Conservation (phyloP, 2,888 invertebrate genomes). For the Muschampia plurimacula region DNA sequence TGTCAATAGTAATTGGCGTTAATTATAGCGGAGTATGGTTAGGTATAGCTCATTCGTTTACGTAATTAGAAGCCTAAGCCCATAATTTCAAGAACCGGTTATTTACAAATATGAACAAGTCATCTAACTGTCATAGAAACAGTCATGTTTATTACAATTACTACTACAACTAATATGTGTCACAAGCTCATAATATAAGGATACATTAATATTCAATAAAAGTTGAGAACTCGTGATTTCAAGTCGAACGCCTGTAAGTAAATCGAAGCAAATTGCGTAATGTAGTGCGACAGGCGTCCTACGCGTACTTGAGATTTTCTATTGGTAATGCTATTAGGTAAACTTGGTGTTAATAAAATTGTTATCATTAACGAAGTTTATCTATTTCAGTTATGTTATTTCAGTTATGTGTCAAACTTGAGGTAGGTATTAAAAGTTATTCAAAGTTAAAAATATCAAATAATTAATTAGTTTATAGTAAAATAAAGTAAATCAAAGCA, state of each 20-base stretch:
- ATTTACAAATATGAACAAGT: conserved; percentile 6
- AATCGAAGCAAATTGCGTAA: background rate
- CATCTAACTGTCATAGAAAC: background rate
- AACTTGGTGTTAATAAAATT: too few relatives aligned
- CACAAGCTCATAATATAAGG: background rate
- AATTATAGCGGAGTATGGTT: background rate
- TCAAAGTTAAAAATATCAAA: too few relatives aligned
- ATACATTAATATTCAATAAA: background rate
- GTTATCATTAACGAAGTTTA: too few relatives aligned
- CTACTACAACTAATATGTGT: background rate
- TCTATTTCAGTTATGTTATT: too few relatives aligned
- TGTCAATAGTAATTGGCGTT: too few relatives aligned
- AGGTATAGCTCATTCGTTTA: background rate
- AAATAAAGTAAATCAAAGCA: too few relatives aligned
- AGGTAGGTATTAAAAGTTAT: too few relatives aligned
- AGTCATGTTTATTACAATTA: background rate
- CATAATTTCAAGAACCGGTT: background rate
- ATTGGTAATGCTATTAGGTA: background rate
- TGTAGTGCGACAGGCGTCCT: background rate
- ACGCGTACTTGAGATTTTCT: background rate
- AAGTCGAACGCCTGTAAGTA: background rate
- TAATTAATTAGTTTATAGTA: too few relatives aligned
- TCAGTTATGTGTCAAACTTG: background rate
- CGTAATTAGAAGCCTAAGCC: background rate
- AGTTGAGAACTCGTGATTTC: background rate